Percentiles rank a stretch among this genome's conserved stretches.
Conservation (phyloP, 2,113 vertebrate species). For the Acrocephalus kingi region DNA sequence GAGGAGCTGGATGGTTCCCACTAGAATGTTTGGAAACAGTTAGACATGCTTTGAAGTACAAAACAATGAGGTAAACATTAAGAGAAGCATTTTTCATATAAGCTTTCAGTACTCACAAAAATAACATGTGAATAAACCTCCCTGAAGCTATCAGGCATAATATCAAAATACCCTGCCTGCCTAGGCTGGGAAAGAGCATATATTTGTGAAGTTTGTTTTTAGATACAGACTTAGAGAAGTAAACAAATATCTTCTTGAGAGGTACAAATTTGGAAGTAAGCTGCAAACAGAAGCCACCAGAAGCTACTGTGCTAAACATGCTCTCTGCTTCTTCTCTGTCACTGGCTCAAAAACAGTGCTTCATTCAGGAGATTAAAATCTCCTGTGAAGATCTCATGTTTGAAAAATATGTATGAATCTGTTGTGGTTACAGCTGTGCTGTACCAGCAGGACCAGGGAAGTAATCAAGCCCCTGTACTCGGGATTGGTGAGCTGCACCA, state of each 20-base stretch:
- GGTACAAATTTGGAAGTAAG: not conserved
- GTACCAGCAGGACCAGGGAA: not conserved
- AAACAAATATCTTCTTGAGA: not conserved
- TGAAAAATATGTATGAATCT: not conserved
- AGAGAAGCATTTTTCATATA: not conserved
- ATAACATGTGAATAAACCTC: not conserved
- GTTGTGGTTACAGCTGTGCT: not conserved
- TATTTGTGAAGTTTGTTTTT: not conserved
- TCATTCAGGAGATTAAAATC: not conserved
- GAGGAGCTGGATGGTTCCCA: not conserved
- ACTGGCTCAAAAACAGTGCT: not conserved
- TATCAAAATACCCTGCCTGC: not conserved
- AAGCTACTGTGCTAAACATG: not conserved
- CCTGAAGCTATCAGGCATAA: not conserved
- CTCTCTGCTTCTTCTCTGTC: not conserved
- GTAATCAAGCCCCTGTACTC: not conserved
- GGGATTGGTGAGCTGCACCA: not conserved
- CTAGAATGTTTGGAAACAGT: not conserved
- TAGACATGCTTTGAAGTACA: conserved; percentile 31
- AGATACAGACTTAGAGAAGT: not conserved
- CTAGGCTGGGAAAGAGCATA: not conserved
- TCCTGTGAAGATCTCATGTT: not conserved
- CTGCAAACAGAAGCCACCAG: not conserved
- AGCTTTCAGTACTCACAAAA: not conserved
- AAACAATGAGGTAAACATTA: conserved; percentile 14